A percentile compares a stretch with the other conserved stretches of the same genome.
Evolutionary conservation across 2,797 vertebrate genomes (phyloP).

Genomic region (Hipposideros larvatus): DNA sequence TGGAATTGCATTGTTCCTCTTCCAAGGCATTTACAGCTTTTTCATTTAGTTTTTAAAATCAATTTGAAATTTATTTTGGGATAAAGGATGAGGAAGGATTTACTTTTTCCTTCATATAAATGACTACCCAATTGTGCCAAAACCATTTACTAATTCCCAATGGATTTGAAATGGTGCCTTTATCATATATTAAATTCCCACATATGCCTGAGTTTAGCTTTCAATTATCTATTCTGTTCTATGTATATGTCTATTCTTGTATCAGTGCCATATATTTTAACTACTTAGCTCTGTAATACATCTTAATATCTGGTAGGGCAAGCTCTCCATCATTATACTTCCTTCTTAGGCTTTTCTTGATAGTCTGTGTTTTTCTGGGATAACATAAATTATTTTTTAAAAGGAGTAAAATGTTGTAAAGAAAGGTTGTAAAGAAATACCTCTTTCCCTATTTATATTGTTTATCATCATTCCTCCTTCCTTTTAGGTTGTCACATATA

Average conservation of each 20-base stretch:
- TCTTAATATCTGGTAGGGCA: neutral
- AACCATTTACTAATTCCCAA: neutral
- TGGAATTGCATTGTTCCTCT: neutral
- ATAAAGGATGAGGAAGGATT: neutral
- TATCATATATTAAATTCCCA: neutral
- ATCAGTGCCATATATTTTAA: neutral
- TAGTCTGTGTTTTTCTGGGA: constrained; percentile 53
- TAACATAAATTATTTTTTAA: neutral
- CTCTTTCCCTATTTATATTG: neutral
- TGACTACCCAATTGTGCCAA: neutral
- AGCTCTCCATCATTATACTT: neutral
- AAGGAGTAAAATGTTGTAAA: neutral
- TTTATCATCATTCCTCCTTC: neutral
- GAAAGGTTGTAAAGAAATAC: neutral
- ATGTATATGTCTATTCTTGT: neutral
- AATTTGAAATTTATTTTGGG: constrained; percentile 41
- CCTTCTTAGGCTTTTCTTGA: constrained; percentile 20
- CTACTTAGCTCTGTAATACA: neutral
- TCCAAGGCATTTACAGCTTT: neutral
- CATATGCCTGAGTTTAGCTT: neutral
- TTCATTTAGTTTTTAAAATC: neutral
- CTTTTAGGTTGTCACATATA: constrained; percentile 38
- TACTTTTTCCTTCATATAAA: constrained; percentile 34
- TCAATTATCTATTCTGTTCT: neutral
- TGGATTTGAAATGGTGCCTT: constrained; percentile 25